Conservation (phyloP, 2,113 vertebrate species). For the Callithrix jacchus region DNA sequence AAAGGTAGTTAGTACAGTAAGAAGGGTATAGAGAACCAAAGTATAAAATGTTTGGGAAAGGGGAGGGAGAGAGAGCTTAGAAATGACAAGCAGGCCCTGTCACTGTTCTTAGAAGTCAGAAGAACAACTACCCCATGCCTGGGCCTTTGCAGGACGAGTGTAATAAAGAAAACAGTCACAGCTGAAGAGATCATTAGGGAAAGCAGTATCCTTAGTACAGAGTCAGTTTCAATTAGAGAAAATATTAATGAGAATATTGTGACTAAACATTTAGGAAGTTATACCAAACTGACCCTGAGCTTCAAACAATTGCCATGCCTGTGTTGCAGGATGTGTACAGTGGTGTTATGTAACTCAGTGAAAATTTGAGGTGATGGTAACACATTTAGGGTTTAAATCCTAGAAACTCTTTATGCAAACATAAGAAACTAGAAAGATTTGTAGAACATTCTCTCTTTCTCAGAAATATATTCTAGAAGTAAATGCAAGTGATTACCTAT, state of each 20-base stretch:
- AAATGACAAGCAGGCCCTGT: neutral
- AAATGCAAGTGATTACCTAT: neutral
- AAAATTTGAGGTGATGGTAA: neutral
- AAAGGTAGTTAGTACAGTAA: neutral
- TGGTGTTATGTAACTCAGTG: neutral
- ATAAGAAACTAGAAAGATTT: neutral
- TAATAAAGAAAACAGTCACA: neutral
- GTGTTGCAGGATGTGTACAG: neutral
- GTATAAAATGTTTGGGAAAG: neutral
- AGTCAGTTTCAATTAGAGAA: neutral
- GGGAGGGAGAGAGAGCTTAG: too few relatives aligned
- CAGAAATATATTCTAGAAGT: conserved; percentile 3
- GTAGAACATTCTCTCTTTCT: neutral
- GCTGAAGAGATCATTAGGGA: neutral
- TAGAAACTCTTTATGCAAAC: neutral
- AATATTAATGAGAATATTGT: neutral
- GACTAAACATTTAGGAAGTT: neutral
- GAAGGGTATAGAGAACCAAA: neutral
- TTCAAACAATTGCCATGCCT: neutral
- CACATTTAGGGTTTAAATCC: neutral
- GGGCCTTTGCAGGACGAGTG: neutral
- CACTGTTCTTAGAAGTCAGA: neutral
- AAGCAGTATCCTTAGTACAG: neutral
- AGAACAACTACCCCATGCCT: rapidly evolving
- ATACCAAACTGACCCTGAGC: neutral